phyloP scores from a whole-genome alignment of 2,113 vertebrate genomes.

The Oreochromis tanganicae region DNA sequence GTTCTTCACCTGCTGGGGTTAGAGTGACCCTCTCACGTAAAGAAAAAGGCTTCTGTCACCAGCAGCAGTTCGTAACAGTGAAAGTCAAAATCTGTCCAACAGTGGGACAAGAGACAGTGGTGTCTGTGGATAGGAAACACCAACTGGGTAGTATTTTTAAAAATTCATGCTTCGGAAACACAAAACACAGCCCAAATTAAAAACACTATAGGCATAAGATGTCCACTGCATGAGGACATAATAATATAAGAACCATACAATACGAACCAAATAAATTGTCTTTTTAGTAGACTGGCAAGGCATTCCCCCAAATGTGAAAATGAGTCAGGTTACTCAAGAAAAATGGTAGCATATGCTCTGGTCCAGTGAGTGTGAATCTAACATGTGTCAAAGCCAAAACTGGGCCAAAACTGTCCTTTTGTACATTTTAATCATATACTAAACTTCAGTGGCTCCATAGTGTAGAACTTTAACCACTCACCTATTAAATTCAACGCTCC shows the following conservation, averaged over 20 bases:
- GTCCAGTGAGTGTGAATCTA: background rate
- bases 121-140: background rate
- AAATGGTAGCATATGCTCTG: background rate
- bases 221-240: background rate
- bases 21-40: background rate
- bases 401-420: background rate
- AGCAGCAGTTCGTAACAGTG: background rate
- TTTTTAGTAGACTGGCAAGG: background rate
- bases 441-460: background rate
- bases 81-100: background rate
- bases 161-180: background rate
- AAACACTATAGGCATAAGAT: background rate
- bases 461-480: background rate
- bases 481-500: background rate
- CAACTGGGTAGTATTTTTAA: background rate
- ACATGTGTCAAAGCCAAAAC: background rate
- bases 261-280: background rate
- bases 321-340: background rate
- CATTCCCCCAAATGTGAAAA: background rate
- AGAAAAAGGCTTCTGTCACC: background rate
- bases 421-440: background rate
- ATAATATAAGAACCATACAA: background rate
- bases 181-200: background rate
- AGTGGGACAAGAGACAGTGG: background rate
- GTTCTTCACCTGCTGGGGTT: background rate